Percentiles rank a stretch among this genome's conserved stretches.
These are phyloP conservation scores for Myripristis murdjan DNA, from an alignment of 2,797 vertebrate genomes.

Conservation along the genomic window DNA sequence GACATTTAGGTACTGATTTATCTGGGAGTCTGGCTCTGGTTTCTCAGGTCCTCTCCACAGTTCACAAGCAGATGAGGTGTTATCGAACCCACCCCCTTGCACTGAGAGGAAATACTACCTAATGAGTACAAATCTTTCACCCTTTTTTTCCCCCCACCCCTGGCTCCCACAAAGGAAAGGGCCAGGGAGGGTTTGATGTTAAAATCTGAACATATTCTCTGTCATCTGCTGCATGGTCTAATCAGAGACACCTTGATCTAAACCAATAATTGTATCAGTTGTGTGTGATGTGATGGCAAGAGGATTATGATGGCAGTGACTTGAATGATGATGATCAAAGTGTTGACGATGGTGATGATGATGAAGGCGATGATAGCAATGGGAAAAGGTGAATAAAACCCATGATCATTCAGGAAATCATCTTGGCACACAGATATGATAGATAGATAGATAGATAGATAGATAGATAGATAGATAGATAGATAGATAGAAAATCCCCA, in stretches of 20 bases:
- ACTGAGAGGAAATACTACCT: slow-evolving; percentile 25
- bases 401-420: not conserved
- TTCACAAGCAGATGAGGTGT: slow-evolving; percentile 52
- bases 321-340: too few relatives aligned
- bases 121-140: slow-evolving; percentile 44
- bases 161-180: slow-evolving; percentile 1
- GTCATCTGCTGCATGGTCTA: not conserved
- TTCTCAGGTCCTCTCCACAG: slow-evolving; percentile 62
- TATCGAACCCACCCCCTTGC: slow-evolving; percentile 27
- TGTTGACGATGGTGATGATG: too few relatives aligned
- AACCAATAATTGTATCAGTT: slow-evolving; percentile 2
- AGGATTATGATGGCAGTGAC: slow-evolving; percentile 3
- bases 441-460: not conserved
- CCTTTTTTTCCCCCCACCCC: slow-evolving; percentile 10
- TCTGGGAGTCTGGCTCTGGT: slow-evolving; percentile 63
- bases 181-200: slow-evolving; percentile 1
- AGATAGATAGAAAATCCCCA: not conserved
- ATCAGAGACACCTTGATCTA: not conserved
- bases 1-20: slow-evolving; percentile 79
- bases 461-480: not conserved
- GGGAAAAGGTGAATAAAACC: not conserved
- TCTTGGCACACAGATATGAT: not conserved
- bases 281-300: slow-evolving; percentile 9
- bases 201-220: not conserved
- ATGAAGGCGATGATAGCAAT: not conserved